A percentile compares a stretch with the other conserved stretches of the same genome.
phyloP scores from a whole-genome alignment of 2,113 vertebrate genomes.

The Leucoraja erinaceus region DNA sequence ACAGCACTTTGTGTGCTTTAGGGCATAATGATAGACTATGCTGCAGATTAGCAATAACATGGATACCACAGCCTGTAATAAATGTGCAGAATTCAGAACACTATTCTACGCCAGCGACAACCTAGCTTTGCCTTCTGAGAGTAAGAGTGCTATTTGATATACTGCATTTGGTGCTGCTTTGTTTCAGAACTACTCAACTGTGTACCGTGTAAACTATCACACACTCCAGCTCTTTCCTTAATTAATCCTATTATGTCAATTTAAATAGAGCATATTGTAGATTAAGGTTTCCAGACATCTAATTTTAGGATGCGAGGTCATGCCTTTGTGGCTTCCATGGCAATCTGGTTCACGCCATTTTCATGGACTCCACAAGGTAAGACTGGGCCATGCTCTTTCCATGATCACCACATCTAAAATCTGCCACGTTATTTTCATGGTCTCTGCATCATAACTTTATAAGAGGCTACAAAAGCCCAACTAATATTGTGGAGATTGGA shows the following conservation, averaged over 20 bases:
- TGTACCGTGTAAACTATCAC: neutral
- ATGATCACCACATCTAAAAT: no score
- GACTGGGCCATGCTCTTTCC: no score
- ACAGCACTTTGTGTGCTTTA: no score
- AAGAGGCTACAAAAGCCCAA: no score
- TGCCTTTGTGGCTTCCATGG: no score
- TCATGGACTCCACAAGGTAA: no score
- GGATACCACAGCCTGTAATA: neutral
- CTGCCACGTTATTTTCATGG: no score
- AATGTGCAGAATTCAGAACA: neutral
- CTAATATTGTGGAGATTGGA: no score
- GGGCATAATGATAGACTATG: no score
- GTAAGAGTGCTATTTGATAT: neutral
- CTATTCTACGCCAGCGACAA: neutral
- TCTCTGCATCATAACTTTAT: no score
- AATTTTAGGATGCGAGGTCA: no score
- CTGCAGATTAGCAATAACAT: neutral
- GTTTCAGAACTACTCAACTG: neutral
- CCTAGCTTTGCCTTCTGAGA: neutral
- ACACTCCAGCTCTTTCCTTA: neutral
- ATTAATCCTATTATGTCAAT: neutral
- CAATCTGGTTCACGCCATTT: no score
- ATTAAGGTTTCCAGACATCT: neutral
- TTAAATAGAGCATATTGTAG: neutral
- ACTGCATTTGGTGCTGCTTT: neutral